Evolutionary conservation across 2,113 vertebrate species (phyloP).

Genomic region (Ia io): DNA sequence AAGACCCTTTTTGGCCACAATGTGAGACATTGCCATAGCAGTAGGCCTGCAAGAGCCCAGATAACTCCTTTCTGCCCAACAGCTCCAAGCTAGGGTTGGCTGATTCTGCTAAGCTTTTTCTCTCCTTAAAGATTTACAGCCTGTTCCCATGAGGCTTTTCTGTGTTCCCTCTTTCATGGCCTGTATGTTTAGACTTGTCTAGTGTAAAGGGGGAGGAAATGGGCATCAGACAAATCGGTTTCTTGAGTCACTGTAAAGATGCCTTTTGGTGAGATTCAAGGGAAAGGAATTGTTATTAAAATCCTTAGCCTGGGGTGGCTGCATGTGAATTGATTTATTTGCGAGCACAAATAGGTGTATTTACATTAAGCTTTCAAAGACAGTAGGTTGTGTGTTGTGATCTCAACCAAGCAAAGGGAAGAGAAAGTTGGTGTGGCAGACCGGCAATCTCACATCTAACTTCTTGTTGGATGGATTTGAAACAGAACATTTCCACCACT

Average conservation of each 20-base stretch:
- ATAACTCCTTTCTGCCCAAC: not conserved
- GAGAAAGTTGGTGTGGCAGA: not conserved
- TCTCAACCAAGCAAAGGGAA: not conserved
- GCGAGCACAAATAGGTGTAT: not conserved
- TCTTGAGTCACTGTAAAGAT: not conserved
- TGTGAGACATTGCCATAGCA: accelerated
- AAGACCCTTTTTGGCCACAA: not conserved
- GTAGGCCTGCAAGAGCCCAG: not conserved
- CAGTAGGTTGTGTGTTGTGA: not conserved
- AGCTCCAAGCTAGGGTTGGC: not conserved
- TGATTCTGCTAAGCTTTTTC: not conserved
- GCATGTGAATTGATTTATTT: not conserved
- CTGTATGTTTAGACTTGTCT: not conserved
- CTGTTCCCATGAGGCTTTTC: not conserved
- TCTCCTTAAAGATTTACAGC: not conserved
- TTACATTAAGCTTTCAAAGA: not conserved
- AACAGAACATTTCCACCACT: slow-evolving; percentile 77
- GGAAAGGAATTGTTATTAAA: not conserved
- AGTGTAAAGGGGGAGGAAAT: not conserved
- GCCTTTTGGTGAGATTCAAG: not conserved
- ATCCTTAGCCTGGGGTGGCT: not conserved
- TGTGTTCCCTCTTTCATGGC: not conserved
- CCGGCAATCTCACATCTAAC: slow-evolving; percentile 53
- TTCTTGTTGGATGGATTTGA: slow-evolving; percentile 74
- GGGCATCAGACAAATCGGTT: not conserved